Conservation (phyloP, 2,113 vertebrate species). For the Alexandromys fortis region DNA sequence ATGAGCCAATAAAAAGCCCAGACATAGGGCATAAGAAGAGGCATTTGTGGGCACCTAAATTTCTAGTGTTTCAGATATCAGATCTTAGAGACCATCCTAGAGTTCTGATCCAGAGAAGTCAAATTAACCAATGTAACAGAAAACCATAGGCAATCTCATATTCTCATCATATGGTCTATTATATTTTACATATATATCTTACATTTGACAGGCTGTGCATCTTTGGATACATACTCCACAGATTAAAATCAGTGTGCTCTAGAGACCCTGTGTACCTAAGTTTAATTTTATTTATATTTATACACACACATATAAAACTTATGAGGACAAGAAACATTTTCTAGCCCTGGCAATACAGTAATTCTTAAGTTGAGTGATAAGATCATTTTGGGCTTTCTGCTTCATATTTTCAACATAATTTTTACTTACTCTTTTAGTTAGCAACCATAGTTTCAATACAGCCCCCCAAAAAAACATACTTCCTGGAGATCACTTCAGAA, state of each 20-base stretch:
- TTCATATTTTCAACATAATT: background rate
- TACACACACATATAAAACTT: background rate
- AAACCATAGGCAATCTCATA: background rate
- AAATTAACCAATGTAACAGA: background rate
- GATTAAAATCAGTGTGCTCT: too few relatives aligned
- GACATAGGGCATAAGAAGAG: background rate
- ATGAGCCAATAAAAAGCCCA: background rate
- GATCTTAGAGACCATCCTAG: background rate
- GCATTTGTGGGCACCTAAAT: background rate
- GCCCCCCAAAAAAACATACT: background rate
- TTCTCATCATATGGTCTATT: background rate
- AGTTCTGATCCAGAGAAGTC: background rate
- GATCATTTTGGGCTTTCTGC: background rate
- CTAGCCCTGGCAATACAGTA: background rate
- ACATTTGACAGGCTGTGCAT: too few relatives aligned
- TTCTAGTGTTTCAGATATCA: background rate
- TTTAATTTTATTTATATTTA: too few relatives aligned
- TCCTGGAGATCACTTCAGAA: background rate
- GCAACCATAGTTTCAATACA: conserved; percentile 11
- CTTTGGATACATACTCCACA: too few relatives aligned
- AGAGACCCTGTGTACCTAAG: too few relatives aligned
- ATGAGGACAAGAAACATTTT: background rate
- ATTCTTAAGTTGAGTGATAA: background rate
- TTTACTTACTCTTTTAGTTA: background rate
- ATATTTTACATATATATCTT: too few relatives aligned